Evolutionary conservation across 2,113 vertebrate genomes (phyloP).

Genomic region (Phaethon lepturus): DNA sequence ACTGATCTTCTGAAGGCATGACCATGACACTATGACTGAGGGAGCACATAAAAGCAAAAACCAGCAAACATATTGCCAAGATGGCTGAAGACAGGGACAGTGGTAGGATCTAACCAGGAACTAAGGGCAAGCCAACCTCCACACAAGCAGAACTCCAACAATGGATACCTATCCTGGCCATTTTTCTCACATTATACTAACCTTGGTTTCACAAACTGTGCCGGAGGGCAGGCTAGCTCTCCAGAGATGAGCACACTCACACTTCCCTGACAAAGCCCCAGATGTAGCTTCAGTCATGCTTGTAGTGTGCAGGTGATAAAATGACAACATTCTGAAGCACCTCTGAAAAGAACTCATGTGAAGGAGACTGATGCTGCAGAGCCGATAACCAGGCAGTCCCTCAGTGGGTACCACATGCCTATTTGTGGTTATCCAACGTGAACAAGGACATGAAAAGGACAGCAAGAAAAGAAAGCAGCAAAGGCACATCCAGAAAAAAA

Average conservation of each 20-base stretch:
- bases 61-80: neutral
- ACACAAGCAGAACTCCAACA: neutral
- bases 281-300: neutral
- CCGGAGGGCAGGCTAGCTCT: neutral
- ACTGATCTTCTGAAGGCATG: neutral
- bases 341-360: neutral
- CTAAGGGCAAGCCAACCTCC: neutral
- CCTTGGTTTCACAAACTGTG: neutral
- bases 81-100: neutral
- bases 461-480: neutral
- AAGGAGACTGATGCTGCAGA: neutral
- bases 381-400: neutral
- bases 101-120: neutral
- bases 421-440: neutral
- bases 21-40: neutral
- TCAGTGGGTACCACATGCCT: neutral
- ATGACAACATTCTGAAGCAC: neutral
- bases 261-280: neutral
- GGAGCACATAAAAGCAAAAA: neutral
- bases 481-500: neutral
- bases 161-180: accelerated
- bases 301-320: neutral
- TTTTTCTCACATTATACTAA: neutral
- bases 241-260: neutral
- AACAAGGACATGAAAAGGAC: neutral